These are phyloP conservation scores for Hydrotaea diabolus DNA, from an alignment of 2,888 invertebrate genomes.

Conservation along the genomic window DNA sequence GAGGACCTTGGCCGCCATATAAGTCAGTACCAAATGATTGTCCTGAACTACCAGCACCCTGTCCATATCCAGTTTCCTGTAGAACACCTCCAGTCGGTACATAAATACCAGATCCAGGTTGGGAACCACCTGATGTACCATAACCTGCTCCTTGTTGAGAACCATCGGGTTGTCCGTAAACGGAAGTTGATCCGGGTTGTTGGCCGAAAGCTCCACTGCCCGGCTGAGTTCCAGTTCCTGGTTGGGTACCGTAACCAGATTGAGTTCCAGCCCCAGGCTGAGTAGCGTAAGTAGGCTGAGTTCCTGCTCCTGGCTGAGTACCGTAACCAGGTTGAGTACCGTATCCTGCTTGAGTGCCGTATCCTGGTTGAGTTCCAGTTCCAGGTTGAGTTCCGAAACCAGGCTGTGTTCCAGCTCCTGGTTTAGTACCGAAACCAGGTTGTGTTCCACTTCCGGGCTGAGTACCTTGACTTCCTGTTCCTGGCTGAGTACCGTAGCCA, in stretches of 20 bases:
- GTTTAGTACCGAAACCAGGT: conserved; percentile 38
- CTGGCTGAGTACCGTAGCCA: conserved; percentile 35
- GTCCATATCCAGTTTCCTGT: conserved; percentile 42
- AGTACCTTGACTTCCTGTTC: conserved; percentile 34
- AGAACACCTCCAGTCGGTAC: conserved; percentile 37
- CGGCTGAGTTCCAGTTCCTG: conserved; percentile 49
- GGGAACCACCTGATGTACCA: conserved; percentile 35
- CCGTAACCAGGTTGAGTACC: conserved; percentile 53
- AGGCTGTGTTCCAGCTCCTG: conserved; percentile 20
- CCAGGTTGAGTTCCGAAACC: conserved; percentile 31
- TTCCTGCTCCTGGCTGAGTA: conserved; percentile 13
- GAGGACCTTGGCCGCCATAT: conserved; percentile 61
- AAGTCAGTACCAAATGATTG: conserved; percentile 35
- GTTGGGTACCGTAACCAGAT: conserved; percentile 45
- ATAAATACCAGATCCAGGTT: conserved; percentile 43
- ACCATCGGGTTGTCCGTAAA: not conserved
- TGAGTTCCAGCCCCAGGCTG: conserved; percentile 49
- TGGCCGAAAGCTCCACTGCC: not conserved
- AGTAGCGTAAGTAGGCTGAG: conserved; percentile 8
- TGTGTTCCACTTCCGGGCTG: conserved; percentile 39
- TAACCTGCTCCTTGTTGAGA: conserved; percentile 42
- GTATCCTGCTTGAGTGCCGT: not conserved
- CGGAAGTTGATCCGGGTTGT: conserved; percentile 47
- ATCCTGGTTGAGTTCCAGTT: not conserved
- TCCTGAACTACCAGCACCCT: conserved; percentile 16